Base-by-base conservation (phyloP, 23 tunicate species). In the Styela plicata region DNA sequence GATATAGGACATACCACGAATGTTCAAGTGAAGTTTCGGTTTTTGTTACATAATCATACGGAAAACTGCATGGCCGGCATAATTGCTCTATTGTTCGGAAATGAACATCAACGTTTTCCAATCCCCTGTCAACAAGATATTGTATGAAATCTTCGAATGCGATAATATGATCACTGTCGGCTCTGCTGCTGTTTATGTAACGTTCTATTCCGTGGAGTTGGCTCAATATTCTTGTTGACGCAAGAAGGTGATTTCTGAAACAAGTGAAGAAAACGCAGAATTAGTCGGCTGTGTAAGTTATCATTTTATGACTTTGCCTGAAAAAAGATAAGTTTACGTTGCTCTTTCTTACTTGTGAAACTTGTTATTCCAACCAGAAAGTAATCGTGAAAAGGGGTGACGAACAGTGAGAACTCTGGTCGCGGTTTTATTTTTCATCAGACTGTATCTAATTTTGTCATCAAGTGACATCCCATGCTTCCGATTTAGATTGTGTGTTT, bases 351-450 rank as follows among this genome's bases (percentile, higher is more conserved):
- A 86, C 90, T 81, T 86, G 81, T 81, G 74, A 36, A 86, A 74
- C 32, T 86, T 86, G 74, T 80, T 80, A 81, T 81, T 86, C 90
- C 90, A 86, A 27, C 90, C 90, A 0, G 90, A 86, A 7, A 86
- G 35, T 2, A 86, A 35, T 21, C 90, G 44, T 0, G 90, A 85
- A 64, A 86, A 86, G 2, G 90, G 90, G 31, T 86, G 90, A 20
- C 90, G 90, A 2, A 86, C 82, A 10, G 69, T 68, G 2, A 86
- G 63, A 7, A 86, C 85, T 31, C 90, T 75, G 19, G 80, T 57
- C 24, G 68, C 81, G 0, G 21, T 1, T 53, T 76, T 27, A 30
- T 80, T 71, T 28, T 31, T 32, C 79, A 74, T 74, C 37, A 86
- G 81, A 30, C 19, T 24, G 34, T 70, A 26, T 73, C 80, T 86